Conservation (phyloP, 2,888 invertebrate genomes). For the Loripinus fragilis region DNA sequence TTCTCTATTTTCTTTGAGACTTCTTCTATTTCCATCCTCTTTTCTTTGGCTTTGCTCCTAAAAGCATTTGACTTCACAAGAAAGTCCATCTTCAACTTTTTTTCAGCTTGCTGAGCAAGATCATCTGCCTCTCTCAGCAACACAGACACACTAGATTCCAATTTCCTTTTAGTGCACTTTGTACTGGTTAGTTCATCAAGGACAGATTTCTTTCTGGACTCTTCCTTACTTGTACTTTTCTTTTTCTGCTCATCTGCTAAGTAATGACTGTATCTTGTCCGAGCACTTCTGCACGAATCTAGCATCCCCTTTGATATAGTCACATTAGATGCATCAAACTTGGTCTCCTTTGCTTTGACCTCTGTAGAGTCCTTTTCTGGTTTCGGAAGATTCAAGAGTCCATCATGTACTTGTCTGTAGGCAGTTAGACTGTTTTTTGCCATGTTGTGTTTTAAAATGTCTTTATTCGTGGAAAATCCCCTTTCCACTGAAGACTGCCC, state of each 20-base stretch:
- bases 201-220: constrained; percentile 7
- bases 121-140: constrained; percentile 32
- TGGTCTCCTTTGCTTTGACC: constrained; percentile 2
- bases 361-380: neutral
- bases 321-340: constrained; percentile 11
- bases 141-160: constrained; percentile 18
- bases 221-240: constrained; percentile 21
- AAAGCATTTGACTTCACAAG: constrained; percentile 31
- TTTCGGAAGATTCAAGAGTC: constrained; percentile 30
- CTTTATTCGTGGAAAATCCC: constrained; percentile 42
- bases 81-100: constrained; percentile 31
- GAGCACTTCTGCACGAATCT: constrained; percentile 24
- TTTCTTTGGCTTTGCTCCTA: constrained; percentile 1
- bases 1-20: too few relatives aligned
- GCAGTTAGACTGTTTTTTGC: constrained; percentile 27
- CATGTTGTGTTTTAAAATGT: constrained; percentile 29
- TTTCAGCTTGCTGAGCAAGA: constrained; percentile 34
- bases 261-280: constrained; percentile 22
- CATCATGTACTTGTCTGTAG: constrained; percentile 42
- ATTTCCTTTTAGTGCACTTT: constrained; percentile 24
- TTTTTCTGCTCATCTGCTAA: constrained; percentile 31
- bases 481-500: constrained; percentile 44
- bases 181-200: neutral
- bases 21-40: neutral
- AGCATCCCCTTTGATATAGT: constrained; percentile 31